phyloP scores from a whole-genome alignment of 2,888 invertebrate genomes.

The Endotricha flammealis region DNA sequence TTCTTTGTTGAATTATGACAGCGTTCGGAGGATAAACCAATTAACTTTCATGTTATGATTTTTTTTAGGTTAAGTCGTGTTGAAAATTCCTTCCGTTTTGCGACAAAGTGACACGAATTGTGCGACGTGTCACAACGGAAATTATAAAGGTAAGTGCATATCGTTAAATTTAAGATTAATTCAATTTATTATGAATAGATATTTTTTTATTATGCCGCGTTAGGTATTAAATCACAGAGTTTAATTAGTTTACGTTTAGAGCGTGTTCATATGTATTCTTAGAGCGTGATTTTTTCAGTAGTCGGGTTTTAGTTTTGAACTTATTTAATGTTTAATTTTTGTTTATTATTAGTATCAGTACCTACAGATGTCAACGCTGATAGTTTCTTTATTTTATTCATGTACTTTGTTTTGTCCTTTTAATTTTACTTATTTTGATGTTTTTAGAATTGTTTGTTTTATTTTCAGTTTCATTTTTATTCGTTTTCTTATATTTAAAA shows the following conservation, averaged over 20 bases:
- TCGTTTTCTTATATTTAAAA: too few species aligned
- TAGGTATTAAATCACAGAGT: slow-evolving; percentile 6
- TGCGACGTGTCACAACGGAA: slow-evolving; percentile 10
- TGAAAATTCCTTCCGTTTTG: slow-evolving; percentile 5
- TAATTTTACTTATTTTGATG: too few species aligned
- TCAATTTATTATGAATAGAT: not conserved
- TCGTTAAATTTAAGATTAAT: not conserved
- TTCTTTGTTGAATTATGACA: slow-evolving; percentile 6
- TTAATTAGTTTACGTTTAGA: slow-evolving; percentile 6
- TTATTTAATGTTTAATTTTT: not conserved
- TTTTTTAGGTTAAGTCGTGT: slow-evolving; percentile 6
- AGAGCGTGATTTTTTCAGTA: slow-evolving; percentile 1
- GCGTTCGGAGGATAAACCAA: slow-evolving; percentile 4
- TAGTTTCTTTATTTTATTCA: too few species aligned
- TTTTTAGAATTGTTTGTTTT: too few species aligned
- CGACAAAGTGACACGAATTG: slow-evolving; percentile 8
- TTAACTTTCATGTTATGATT: slow-evolving; percentile 5
- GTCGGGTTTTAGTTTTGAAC: not conserved
- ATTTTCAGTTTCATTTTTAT: too few species aligned
- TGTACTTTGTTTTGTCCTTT: too few species aligned
- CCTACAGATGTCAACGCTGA: too few species aligned
- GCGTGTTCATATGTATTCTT: slow-evolving; percentile 4
- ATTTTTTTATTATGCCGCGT: slow-evolving; percentile 3
- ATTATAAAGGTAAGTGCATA: slow-evolving; percentile 8
- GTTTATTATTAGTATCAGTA: not conserved